Conservation (phyloP, 2,797 vertebrate genomes). For the Ctenopoma multispine region DNA sequence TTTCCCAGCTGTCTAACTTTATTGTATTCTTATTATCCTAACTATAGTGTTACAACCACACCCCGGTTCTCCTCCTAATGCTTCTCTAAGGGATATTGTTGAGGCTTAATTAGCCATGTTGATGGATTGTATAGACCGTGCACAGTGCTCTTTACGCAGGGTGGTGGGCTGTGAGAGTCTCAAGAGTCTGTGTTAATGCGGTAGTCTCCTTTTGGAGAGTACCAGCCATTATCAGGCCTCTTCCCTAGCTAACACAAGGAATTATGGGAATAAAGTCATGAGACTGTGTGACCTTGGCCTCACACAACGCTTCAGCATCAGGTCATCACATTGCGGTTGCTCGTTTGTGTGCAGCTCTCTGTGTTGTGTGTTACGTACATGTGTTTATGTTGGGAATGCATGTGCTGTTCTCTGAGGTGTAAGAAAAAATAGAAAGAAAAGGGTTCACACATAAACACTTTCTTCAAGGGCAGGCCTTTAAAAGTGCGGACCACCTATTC, state of each 20-base stretch:
- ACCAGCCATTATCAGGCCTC: slow-evolving; percentile 81
- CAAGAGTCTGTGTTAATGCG: slow-evolving; percentile 72
- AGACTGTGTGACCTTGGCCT: slow-evolving; percentile 78
- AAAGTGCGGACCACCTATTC: slow-evolving; percentile 51
- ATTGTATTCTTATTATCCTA: slow-evolving; percentile 62
- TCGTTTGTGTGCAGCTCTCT: slow-evolving; percentile 41
- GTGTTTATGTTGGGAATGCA: slow-evolving; percentile 47
- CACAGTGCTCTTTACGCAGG: slow-evolving; percentile 71
- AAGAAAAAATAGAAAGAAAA: slow-evolving; percentile 31
- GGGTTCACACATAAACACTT: slow-evolving; percentile 77
- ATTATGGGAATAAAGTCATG: slow-evolving; percentile 80
- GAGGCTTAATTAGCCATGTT: slow-evolving; percentile 79
- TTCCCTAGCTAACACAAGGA: slow-evolving; percentile 74
- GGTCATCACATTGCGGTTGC: slow-evolving; percentile 42
- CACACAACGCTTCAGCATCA: slow-evolving; percentile 55
- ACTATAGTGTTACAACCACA: slow-evolving; percentile 30
- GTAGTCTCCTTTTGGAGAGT: slow-evolving; percentile 67
- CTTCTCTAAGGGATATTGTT: slow-evolving; percentile 68
- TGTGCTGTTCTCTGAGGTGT: slow-evolving; percentile 47
- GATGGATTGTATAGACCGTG: slow-evolving; percentile 80
- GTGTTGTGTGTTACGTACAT: slow-evolving; percentile 10
- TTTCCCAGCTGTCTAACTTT: slow-evolving; percentile 48
- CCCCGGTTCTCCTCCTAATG: slow-evolving; percentile 60
- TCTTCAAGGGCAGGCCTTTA: slow-evolving; percentile 60
- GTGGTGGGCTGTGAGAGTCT: slow-evolving; percentile 65